A percentile compares a stretch with the other conserved stretches of the same genome.
Conservation (phyloP, 2,113 vertebrate genomes). For the Crocuta crocuta region DNA sequence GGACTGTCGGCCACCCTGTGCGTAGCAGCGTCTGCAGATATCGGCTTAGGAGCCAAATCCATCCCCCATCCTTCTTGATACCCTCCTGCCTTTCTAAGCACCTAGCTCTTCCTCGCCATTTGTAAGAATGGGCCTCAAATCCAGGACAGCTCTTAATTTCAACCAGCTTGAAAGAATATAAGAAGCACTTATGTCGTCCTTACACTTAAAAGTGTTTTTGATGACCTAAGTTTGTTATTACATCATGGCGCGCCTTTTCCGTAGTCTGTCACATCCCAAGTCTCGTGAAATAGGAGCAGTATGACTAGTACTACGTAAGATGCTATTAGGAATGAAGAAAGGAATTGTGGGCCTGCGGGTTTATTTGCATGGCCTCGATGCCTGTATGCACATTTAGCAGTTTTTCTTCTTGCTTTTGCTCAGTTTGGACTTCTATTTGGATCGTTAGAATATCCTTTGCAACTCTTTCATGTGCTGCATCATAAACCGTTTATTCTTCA, state of each 20-base stretch:
- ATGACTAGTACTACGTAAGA: not conserved
- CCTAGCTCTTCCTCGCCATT: not conserved
- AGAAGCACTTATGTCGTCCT: not conserved
- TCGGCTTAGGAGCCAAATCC: no score
- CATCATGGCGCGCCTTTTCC: not conserved
- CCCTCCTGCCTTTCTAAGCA: not conserved
- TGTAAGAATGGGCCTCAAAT: not conserved
- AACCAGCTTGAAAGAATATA: not conserved
- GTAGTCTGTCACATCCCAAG: not conserved
- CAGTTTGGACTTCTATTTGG: not conserved
- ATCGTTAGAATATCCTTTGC: not conserved
- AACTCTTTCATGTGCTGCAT: not conserved
- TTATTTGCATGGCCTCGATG: not conserved
- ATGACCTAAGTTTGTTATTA: not conserved
- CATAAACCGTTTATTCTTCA: conserved; percentile 6
- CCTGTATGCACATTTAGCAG: not conserved
- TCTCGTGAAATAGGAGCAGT: not conserved
- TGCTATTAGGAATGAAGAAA: not conserved
- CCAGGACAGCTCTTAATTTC: not conserved
- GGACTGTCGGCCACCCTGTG: not conserved
- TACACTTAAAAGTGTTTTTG: not conserved
- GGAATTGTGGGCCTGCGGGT: not conserved
- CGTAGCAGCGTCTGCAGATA: not conserved
- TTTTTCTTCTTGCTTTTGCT: conserved; percentile 11
- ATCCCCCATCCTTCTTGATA: not conserved